These are phyloP conservation scores for Scaptomyza montana DNA, from an alignment of 1,140 invertebrate species.

Conservation along the genomic window DNA sequence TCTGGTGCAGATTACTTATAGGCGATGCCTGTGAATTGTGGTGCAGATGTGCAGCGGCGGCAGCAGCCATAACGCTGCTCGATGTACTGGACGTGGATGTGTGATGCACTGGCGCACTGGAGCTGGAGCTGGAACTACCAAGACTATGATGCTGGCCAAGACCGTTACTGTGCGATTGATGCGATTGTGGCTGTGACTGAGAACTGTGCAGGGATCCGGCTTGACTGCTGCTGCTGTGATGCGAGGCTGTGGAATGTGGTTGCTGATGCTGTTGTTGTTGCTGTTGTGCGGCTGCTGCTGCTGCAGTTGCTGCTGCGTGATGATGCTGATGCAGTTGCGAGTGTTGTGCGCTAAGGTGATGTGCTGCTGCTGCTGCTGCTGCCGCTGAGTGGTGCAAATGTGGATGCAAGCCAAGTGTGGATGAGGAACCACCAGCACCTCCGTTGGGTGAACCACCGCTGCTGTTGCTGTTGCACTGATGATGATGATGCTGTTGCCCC, in stretches of 20 bases:
- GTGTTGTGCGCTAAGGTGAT: conserved; percentile 50
- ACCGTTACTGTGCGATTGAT: conserved; percentile 71
- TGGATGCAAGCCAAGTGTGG: conserved; percentile 55
- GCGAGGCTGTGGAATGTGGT: conserved; percentile 41
- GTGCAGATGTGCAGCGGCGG: conserved; percentile 77
- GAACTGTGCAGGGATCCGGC: conserved; percentile 46
- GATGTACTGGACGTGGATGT: conserved; percentile 57
- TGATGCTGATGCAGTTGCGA: conserved; percentile 65
- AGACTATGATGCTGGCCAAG: conserved; percentile 50
- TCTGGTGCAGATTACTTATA: conserved; percentile 82
- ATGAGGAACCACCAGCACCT: conserved; percentile 4
- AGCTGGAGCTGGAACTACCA: conserved; percentile 22
- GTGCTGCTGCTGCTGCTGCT: conserved; percentile 54
- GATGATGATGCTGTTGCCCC: conserved; percentile 36
- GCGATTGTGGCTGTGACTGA: conserved; percentile 49
- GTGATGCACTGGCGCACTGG: conserved; percentile 43
- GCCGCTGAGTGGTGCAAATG: conserved; percentile 60
- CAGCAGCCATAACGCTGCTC: conserved; percentile 78
- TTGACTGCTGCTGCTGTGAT: conserved; percentile 40
- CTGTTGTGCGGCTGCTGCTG: conserved; percentile 34
- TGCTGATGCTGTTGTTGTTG: conserved; percentile 51
- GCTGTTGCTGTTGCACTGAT: conserved; percentile 63
- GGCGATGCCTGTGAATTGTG: conserved; percentile 80
- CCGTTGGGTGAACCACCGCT: conserved; percentile 65
- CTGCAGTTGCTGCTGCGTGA: conserved; percentile 40